Conservation (phyloP, 2,797 vertebrate genomes). For the Rhynchonycteris naso region DNA sequence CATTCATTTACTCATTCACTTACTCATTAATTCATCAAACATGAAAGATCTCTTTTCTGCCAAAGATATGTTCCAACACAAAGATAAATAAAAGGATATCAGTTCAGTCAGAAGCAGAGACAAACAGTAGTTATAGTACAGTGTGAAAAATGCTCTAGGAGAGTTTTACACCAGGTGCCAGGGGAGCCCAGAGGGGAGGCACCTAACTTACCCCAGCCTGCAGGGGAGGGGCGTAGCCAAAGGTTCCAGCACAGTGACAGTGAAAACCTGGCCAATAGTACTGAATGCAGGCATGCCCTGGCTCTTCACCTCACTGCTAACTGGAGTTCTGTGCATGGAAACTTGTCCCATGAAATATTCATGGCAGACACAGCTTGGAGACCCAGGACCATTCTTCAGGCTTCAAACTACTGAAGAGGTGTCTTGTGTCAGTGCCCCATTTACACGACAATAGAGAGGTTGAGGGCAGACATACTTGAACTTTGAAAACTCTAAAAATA, state of each 20-base stretch:
- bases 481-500: not conserved
- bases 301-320: not conserved
- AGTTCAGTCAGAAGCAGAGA: conserved; percentile 8
- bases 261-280: not conserved
- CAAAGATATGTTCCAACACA: not conserved
- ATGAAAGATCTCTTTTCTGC: not conserved
- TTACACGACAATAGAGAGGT: not conserved
- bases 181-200: not conserved
- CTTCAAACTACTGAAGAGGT: not conserved
- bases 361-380: not conserved
- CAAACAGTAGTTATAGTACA: not conserved
- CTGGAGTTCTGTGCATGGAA: not conserved
- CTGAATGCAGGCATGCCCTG: not conserved
- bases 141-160: not conserved
- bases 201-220: no score
- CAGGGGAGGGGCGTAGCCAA: no score
- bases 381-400: not conserved
- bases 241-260: not conserved
- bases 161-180: not conserved
- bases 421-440: not conserved
- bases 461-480: not conserved
- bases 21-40: not conserved
- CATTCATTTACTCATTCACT: not conserved
- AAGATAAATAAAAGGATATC: not conserved
- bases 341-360: not conserved